Evolutionary conservation across 2,797 vertebrate genomes (phyloP), one percentile per base, ranked within the genome.

Genomic region (Microctenopoma lineatum): DNA sequence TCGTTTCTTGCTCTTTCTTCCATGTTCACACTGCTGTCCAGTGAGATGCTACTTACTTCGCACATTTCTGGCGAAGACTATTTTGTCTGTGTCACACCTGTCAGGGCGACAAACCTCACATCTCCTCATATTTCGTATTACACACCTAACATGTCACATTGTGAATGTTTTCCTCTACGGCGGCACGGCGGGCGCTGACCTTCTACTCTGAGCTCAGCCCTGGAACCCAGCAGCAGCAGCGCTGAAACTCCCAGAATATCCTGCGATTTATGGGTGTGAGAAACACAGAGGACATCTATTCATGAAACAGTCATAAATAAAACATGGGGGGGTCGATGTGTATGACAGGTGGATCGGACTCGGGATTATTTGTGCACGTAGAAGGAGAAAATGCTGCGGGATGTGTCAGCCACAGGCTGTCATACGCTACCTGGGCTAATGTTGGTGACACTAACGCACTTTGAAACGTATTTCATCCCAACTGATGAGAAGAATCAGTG

Each of bases 241-340:
- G 32, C 48, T 16, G 26, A 73, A 69, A 47, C 79, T 79, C 80
- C 75, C 62, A 73, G 59, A 80, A 79, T 60, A 58, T 66, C 48
- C 10, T 5, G 47, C 66, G 50, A 88, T 89, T 84, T 87, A 74
- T 74, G 52, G 59, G 80, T 70, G 64, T 85, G 88, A 83, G 79
- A 78, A 77, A 80, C 76, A 76, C 53, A 76, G 73, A 84, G 76
- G 80, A 88, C 81, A 57, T 82, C 77, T 87, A 81, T 85, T 84
- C 86, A 85, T 82, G 83, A 87, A 75, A 61, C 47, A 7, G 66
- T 87, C 77, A 89, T 92, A 68, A 86, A 91, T 93, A 91, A 91
- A 84, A 87, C 86, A 90, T 86, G 70, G 36, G 69, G 21, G 0
- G 25, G 7, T 41, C 66, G 71, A 61, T 77, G 62, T 76, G 64